Conservation (phyloP, 2,888 invertebrate genomes). For the Tetragonula carbonaria region DNA sequence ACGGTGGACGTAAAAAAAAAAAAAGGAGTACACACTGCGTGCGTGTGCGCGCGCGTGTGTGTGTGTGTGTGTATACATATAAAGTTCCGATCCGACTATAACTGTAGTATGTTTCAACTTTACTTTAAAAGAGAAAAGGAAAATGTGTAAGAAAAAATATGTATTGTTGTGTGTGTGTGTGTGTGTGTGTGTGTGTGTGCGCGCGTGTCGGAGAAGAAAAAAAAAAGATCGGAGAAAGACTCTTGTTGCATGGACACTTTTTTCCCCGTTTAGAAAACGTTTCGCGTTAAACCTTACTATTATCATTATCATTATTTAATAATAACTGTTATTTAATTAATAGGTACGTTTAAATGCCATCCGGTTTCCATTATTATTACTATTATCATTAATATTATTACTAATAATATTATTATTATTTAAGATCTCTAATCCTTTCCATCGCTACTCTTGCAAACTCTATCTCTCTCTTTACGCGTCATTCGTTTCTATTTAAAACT, state of each 20-base stretch:
- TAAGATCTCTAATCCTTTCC: constrained; percentile 18
- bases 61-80: no score
- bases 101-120: no score
- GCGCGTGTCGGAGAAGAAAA: constrained; percentile 6
- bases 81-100: no score
- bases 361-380: constrained; percentile 68
- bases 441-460: constrained; percentile 3
- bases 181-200: no score
- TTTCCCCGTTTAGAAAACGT: constrained; percentile 47
- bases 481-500: constrained; percentile 11
- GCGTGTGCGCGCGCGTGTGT: constrained; percentile 21
- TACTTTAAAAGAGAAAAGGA: background rate
- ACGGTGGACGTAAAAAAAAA: constrained; percentile 33
- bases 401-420: constrained; percentile 7
- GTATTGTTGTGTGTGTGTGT: no score
- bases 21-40: constrained; percentile 53
- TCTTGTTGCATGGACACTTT: constrained; percentile 55
- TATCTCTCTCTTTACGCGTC: background rate
- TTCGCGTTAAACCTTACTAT: constrained; percentile 58
- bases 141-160: constrained; percentile 1
- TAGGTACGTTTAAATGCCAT: constrained; percentile 77
- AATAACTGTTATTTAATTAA: constrained; percentile 57
- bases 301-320: constrained; percentile 20
- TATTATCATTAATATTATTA: constrained; percentile 34
- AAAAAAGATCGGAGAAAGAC: constrained; percentile 69